A percentile compares a stretch with the other conserved stretches of the same genome.
Conservation (phyloP, 2,888 invertebrate genomes). For the Miltochrista miniata region DNA sequence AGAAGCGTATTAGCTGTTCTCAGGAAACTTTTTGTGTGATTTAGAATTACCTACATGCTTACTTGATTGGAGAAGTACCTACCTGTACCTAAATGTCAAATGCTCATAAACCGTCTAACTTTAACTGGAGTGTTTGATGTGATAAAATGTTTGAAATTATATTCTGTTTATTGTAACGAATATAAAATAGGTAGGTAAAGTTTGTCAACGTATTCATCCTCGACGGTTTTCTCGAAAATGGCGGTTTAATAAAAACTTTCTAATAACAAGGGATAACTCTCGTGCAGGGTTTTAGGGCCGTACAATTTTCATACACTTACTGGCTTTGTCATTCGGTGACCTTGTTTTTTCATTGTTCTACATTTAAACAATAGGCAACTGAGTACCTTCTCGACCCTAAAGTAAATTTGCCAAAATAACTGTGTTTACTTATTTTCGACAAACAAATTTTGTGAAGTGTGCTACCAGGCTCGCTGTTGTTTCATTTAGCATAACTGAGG, state of each 20-base stretch:
- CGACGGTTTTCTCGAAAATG: constrained; percentile 22
- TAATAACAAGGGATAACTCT: constrained; percentile 41
- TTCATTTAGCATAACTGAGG: constrained; percentile 25
- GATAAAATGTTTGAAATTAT: too few species aligned
- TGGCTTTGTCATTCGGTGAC: constrained; percentile 56
- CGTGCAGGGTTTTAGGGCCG: constrained; percentile 42
- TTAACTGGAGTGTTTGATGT: too few species aligned
- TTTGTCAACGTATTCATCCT: too few species aligned
- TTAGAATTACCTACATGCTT: too few species aligned
- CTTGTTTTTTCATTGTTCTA: constrained; percentile 61
- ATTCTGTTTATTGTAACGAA: too few species aligned
- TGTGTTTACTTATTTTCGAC: constrained; percentile 52
- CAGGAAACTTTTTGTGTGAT: too few species aligned
- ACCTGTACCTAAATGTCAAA: too few species aligned
- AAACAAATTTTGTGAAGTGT: constrained; percentile 49
- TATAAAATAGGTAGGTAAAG: too few species aligned
- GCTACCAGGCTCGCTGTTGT: constrained; percentile 26
- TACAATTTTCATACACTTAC: constrained; percentile 46
- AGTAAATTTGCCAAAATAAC: constrained; percentile 60
- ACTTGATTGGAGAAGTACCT: too few species aligned
- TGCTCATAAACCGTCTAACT: too few species aligned
- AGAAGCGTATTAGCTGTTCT: too few species aligned
- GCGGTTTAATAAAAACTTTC: constrained; percentile 31
- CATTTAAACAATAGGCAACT: constrained; percentile 50
- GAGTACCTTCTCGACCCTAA: constrained; percentile 47